Percentiles rank a stretch among this genome's conserved stretches.
Conservation (phyloP, 2,797 vertebrate species). For the Pantherophis alleghaniensis region DNA sequence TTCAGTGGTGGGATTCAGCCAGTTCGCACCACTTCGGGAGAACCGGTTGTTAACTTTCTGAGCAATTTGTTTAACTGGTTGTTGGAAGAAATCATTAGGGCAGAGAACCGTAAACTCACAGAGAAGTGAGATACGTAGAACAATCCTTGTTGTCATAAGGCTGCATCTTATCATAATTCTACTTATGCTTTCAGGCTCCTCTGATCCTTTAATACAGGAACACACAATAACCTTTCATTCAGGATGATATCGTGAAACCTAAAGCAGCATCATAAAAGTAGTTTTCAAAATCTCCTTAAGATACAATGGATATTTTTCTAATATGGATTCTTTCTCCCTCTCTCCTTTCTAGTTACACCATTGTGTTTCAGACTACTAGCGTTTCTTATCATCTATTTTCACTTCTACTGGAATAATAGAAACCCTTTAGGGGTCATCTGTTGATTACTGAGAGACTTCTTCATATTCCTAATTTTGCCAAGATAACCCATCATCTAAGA, state of each 20-base stretch:
- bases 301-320: neutral
- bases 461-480: neutral
- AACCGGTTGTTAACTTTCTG: too few relatives aligned
- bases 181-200: conserved; percentile 9
- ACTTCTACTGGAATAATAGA: neutral
- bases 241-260: neutral
- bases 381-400: neutral
- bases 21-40: too few relatives aligned
- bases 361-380: neutral
- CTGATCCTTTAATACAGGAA: conserved; percentile 12
- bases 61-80: too few relatives aligned
- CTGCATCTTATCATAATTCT: neutral
- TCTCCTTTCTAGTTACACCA: neutral
- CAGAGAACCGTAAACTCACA: neutral
- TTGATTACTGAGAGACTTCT: neutral
- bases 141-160: neutral
- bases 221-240: neutral
- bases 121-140: neutral
- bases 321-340: neutral
- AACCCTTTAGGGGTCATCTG: neutral
- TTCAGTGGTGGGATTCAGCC: too few relatives aligned
- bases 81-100: too few relatives aligned
- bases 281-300: conserved; percentile 13
- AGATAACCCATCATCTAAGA: neutral
- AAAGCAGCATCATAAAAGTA: neutral